Base-by-base conservation (phyloP, 2,113 vertebrate genomes). In the Apeltes quadracus region DNA sequence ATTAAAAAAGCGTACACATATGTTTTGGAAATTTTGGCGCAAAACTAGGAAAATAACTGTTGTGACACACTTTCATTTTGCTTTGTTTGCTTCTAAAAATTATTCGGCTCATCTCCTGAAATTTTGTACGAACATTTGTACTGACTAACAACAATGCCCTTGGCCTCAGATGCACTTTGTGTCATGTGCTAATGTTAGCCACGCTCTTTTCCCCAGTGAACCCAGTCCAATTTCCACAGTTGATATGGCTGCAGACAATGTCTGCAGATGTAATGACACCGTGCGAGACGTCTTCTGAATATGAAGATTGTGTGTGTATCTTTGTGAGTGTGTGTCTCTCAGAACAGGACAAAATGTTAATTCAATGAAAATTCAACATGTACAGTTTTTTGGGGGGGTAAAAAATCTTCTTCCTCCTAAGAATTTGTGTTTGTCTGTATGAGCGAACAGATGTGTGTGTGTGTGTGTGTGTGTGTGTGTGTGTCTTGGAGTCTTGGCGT, bases 181-280 rank as follows among this genome's bases (percentile, higher is more conserved):
- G 48, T n/a, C n/a, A 18, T 6, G 43, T 46, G 43, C 16, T 46
- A 7, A 46, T 46, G 43, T 48, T 51, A 23, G 48, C 27, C 10
- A 8, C 29, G 13, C 23, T 29, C 25, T 14, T 54, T 14, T 7
- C 25, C 23, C 27, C 23, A 3, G 27, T 54, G 4, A 15, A 15
- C 8, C 51, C 25, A 27, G 12, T 25, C 25, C 6, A 53, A 53
- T 39, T 22, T 13, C 38, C 70, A 38, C 23, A 59, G 63, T 41
- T 20, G 15, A 32, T 29, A 48, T 11, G 48, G 59, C 56, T 38
- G 46, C 55, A 77, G 64, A n/a, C n/a, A n/a, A 38, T 23, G 7
- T 54, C 41, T 72, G n/a, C n/a, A n/a, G 29, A 29, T 65, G 5
- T 43, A 10, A 50, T 70, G 54, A 69, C 10, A 34, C 43, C 67